Conservation (phyloP, 2,888 invertebrate genomes). For the Eledona agricola region DNA sequence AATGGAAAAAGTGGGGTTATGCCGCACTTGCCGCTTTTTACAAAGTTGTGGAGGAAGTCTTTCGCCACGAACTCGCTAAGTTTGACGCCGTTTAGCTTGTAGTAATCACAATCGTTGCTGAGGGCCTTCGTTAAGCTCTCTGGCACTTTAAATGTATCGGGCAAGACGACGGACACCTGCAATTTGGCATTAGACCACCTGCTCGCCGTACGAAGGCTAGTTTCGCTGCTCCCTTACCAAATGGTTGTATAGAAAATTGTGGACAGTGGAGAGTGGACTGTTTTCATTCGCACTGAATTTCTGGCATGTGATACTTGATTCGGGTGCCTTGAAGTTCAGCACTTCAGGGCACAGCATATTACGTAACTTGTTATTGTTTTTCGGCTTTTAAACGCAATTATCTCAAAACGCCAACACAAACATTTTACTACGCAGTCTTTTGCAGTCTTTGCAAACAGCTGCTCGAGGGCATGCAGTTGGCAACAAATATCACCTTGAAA, state of each 20-base stretch:
- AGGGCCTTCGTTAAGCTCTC: slow-evolving; percentile 58
- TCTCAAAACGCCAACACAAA: slow-evolving; percentile 15
- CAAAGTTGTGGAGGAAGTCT: slow-evolving; percentile 66
- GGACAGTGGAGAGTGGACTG: slow-evolving; percentile 53
- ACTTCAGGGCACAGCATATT: slow-evolving; percentile 68
- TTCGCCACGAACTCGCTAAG: slow-evolving; percentile 62
- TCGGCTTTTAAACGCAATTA: slow-evolving; percentile 10
- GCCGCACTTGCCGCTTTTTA: slow-evolving; percentile 64
- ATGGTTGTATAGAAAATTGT: slow-evolving; percentile 65
- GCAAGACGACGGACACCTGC: slow-evolving; percentile 67
- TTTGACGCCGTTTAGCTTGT: slow-evolving; percentile 62
- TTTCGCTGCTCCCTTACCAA: too few species aligned
- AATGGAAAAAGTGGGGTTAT: slow-evolving; percentile 18
- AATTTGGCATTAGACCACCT: too few species aligned
- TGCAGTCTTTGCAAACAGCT: slow-evolving; percentile 9
- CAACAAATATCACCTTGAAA: slow-evolving; percentile 7
- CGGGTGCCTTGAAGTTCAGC: slow-evolving; percentile 65
- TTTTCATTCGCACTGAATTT: slow-evolving; percentile 45
- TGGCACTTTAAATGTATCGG: slow-evolving; percentile 62
- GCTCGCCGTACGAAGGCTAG: too few species aligned
- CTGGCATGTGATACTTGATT: slow-evolving; percentile 57
- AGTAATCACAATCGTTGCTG: slow-evolving; percentile 66
- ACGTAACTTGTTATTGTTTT: slow-evolving; percentile 17
- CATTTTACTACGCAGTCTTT: slow-evolving; percentile 25
- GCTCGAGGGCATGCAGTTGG: slow-evolving; percentile 10